Conservation (phyloP, 2,888 invertebrate species). For the Hyalella azteca region DNA sequence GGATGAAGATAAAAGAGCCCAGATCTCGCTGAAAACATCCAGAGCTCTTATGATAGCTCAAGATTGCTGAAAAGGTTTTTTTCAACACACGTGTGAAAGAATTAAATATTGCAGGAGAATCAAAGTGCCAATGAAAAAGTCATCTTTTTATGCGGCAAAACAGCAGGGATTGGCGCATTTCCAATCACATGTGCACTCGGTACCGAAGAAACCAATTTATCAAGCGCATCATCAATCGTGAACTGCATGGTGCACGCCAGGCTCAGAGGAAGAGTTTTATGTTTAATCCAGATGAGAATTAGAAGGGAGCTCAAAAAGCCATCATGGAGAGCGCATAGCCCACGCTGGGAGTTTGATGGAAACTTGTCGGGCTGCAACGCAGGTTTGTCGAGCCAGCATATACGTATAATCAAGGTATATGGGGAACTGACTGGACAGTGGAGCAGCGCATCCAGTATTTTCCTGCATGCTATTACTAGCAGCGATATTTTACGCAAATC, state of each 20-base stretch:
- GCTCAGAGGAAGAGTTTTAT: conserved; percentile 21
- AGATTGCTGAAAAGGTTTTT: too few relatives aligned
- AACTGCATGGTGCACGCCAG: background rate
- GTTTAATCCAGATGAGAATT: background rate
- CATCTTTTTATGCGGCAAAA: background rate
- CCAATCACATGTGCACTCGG: conserved; percentile 8
- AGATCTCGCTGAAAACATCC: too few relatives aligned
- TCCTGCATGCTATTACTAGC: too few relatives aligned
- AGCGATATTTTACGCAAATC: too few relatives aligned
- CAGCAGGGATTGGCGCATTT: background rate
- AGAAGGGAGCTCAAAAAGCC: conserved; percentile 19
- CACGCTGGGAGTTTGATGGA: conserved; percentile 10
- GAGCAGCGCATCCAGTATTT: too few relatives aligned
- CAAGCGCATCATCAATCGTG: conserved; percentile 25
- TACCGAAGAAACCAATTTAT: conserved; percentile 19
- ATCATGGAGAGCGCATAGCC: background rate
- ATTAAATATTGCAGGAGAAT: background rate
- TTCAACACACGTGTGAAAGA: background rate
- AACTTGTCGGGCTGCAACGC: background rate
- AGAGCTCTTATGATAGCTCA: too few relatives aligned
- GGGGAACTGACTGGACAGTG: too few relatives aligned
- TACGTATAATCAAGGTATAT: too few relatives aligned
- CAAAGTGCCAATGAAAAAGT: background rate
- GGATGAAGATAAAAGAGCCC: too few relatives aligned
- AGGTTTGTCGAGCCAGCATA: too few relatives aligned